Evolutionary conservation across 2,888 invertebrate species (phyloP).

Genomic region (Caradrina kadenii): DNA sequence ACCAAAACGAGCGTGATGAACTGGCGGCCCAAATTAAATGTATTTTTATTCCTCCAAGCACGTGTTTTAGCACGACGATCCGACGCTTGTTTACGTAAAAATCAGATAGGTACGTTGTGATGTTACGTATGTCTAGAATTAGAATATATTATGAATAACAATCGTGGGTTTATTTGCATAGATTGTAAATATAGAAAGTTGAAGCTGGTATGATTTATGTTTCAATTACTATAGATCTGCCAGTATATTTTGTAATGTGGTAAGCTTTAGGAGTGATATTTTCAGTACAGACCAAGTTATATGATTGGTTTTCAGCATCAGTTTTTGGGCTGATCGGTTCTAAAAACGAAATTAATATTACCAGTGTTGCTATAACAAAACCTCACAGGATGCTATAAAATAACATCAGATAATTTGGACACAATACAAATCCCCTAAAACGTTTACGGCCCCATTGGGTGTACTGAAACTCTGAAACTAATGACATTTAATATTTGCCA

Average conservation of each 20-base stretch:
- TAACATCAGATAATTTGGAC: background rate
- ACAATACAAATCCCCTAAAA: slow-evolving; percentile 18
- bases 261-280: background rate
- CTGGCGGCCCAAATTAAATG: slow-evolving; percentile 47
- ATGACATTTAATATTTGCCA: slow-evolving; percentile 65
- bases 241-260: background rate
- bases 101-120: slow-evolving; percentile 27
- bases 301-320: too few relatives aligned
- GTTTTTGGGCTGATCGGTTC: background rate
- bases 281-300: background rate
- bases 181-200: slow-evolving; percentile 12
- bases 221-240: background rate
- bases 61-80: slow-evolving; percentile 23
- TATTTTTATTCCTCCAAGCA: slow-evolving; percentile 51
- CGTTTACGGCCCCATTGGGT: slow-evolving; percentile 26
- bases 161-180: slow-evolving; percentile 7
- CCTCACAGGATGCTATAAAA: background rate
- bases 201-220: background rate
- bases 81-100: slow-evolving; percentile 48
- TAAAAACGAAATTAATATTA: background rate
- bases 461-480: slow-evolving; percentile 18
- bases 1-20: slow-evolving; percentile 51
- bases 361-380: slow-evolving; percentile 3
- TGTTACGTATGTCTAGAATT: slow-evolving; percentile 29
- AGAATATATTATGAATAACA: slow-evolving; percentile 31